Evolutionary conservation across 2,113 vertebrate genomes (phyloP).

Genomic region (Corvus cornix): DNA sequence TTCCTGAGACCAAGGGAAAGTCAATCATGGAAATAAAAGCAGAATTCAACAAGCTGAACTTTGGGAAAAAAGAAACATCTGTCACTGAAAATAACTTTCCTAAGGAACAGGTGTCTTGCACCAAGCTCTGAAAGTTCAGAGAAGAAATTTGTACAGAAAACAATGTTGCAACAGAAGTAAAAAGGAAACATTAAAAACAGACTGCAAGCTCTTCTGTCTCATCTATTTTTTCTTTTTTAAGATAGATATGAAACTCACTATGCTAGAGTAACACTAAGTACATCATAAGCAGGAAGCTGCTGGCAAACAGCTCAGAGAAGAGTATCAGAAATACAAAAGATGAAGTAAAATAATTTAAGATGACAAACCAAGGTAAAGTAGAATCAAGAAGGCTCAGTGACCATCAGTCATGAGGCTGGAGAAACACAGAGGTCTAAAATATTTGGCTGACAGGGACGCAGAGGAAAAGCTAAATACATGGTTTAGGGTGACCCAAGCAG

Average conservation of each 20-base stretch:
- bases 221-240: neutral
- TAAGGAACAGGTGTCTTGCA: constrained; percentile 25
- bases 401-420: neutral
- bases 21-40: constrained; percentile 79
- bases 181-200: constrained; percentile 9
- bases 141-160: neutral
- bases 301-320: neutral
- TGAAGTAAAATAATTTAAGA: neutral
- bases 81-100: constrained; percentile 7
- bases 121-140: constrained; percentile 27
- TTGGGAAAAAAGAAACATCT: constrained; percentile 21
- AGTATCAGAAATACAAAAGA: neutral
- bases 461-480: neutral
- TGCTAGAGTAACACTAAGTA: neutral
- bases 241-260: neutral
- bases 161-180: neutral
- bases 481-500: neutral
- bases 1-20: constrained; percentile 82
- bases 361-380: neutral
- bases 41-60: constrained; percentile 82
- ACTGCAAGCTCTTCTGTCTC: neutral
- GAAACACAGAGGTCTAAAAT: neutral
- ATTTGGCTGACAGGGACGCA: neutral
- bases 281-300: neutral
- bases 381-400: neutral